A percentile compares a stretch with the other conserved stretches of the same genome.
These are phyloP conservation scores for Mormyrus iriodes DNA, from an alignment of 2,113 vertebrate genomes.

Conservation along the genomic window DNA sequence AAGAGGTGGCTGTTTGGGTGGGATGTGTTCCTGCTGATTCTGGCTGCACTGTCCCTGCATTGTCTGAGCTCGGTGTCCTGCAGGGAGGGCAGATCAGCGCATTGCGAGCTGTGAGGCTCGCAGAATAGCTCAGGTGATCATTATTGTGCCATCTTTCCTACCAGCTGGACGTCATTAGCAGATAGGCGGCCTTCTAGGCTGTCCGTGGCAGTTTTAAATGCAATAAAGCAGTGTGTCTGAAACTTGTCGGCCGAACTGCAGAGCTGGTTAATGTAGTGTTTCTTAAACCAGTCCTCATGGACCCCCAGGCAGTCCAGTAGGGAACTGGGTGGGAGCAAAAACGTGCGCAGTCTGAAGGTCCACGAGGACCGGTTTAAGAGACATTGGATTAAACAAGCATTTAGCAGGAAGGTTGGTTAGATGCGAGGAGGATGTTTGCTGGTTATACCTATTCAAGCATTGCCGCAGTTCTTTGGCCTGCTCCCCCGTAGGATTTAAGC, in stretches of 20 bases:
- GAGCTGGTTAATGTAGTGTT: not conserved
- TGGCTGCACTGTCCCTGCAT: too few species aligned
- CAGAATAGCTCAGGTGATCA: not conserved
- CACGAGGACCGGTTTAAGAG: not conserved
- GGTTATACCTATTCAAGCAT: constrained; percentile 60
- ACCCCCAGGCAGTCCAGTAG: not conserved
- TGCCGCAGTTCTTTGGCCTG: constrained; percentile 49
- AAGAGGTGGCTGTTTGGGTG: not conserved
- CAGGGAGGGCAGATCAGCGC: not conserved
- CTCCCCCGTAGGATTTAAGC: constrained; percentile 46
- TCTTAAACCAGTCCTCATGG: not conserved
- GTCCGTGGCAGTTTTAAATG: not conserved
- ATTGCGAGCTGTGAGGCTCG: not conserved
- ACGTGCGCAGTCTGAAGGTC: not conserved
- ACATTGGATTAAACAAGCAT: not conserved
- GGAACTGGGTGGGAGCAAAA: not conserved
- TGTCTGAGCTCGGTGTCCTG: not conserved
- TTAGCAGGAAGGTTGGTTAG: not conserved
- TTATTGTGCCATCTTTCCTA: not conserved
- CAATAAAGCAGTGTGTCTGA: not conserved
- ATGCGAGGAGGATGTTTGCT: not conserved
- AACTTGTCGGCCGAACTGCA: not conserved
- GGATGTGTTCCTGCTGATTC: not conserved
- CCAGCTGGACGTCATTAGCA: not conserved
- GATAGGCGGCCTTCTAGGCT: not conserved